Evolutionary conservation across 2,113 vertebrate genomes (phyloP).

Genomic region (Chamaetylas fuelleborni): DNA sequence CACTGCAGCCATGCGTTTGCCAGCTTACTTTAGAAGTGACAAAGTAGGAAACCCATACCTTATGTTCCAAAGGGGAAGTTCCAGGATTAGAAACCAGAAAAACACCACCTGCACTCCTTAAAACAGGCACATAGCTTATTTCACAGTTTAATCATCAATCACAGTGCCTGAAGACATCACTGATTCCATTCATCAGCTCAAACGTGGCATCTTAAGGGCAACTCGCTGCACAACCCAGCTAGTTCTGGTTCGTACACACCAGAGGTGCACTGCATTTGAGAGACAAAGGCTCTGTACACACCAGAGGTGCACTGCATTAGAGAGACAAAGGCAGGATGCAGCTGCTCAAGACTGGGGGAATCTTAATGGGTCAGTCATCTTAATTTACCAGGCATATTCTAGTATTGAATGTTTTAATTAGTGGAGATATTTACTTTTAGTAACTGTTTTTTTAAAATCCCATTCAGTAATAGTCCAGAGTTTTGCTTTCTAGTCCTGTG

Average conservation of each 20-base stretch:
- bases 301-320: not conserved
- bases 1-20: too few species aligned
- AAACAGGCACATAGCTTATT: not conserved
- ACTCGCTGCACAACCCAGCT: not conserved
- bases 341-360: not conserved
- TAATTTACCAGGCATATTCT: not conserved
- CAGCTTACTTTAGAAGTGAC: not conserved
- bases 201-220: not conserved
- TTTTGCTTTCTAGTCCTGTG: not conserved
- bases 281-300: not conserved
- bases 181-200: not conserved
- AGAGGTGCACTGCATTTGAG: not conserved
- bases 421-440: not conserved
- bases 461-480: not conserved
- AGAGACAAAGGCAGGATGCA: not conserved
- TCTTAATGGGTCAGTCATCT: not conserved
- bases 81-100: not conserved
- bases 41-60: not conserved
- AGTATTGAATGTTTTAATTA: not conserved
- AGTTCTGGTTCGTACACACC: not conserved
- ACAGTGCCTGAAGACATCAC: not conserved
- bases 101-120: not conserved
- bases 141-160: not conserved
- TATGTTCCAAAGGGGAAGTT: not conserved
- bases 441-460: not conserved